A percentile compares a stretch with the other conserved stretches of the same genome.
These are phyloP conservation scores for Microctonus aethiopoides DNA, from an alignment of 2,888 invertebrate species.

Conservation along the genomic window DNA sequence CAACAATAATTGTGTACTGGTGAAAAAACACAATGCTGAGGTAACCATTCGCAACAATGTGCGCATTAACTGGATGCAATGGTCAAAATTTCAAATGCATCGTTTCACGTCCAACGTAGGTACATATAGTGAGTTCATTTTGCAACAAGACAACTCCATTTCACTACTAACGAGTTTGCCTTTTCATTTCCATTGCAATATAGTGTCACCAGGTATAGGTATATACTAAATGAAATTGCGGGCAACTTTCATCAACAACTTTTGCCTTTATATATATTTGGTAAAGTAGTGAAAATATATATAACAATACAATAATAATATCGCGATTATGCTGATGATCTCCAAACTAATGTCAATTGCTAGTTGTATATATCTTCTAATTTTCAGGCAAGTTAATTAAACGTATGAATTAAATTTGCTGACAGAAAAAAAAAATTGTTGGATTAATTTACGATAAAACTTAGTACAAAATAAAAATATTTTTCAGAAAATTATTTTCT, in stretches of 20 bases:
- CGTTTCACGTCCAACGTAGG: conserved; percentile 23
- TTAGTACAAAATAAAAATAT: neutral
- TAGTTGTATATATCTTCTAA: neutral
- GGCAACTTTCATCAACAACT: conserved; percentile 35
- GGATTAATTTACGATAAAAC: neutral
- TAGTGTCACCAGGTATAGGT: conserved; percentile 29
- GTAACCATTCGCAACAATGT: neutral
- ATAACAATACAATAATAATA: neutral
- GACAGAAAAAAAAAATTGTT: neutral
- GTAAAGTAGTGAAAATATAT: neutral
- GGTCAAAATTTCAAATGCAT: conserved; percentile 38
- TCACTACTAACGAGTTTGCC: conserved; percentile 41
- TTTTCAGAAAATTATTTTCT: neutral
- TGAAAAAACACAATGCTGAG: neutral
- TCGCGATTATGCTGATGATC: neutral
- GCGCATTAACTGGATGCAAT: conserved; percentile 1
- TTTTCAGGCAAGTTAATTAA: neutral
- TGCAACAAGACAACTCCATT: conserved; percentile 40
- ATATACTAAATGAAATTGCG: conserved; percentile 43
- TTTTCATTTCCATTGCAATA: conserved; percentile 34
- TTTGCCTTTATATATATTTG: neutral
- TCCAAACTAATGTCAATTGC: neutral
- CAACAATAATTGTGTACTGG: neutral
- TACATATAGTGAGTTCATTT: conserved; percentile 29
- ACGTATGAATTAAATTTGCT: neutral